Base-by-base conservation (phyloP, 1,140 invertebrate genomes). In the Drosophila baimaii region DNA sequence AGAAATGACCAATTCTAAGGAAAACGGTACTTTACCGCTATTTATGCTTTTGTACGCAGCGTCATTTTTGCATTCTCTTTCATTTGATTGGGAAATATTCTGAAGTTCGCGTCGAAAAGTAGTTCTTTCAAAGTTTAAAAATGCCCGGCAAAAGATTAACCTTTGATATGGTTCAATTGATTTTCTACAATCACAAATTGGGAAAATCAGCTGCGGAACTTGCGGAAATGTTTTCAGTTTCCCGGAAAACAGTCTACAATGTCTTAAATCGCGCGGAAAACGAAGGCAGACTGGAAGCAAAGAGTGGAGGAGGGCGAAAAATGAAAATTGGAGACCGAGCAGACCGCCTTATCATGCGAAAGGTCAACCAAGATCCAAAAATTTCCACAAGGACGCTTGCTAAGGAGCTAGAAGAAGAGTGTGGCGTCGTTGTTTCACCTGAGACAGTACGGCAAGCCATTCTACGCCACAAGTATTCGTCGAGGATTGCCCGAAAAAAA, bases 211-310 rank as follows among this genome's bases (percentile, higher is more conserved):
- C 17, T 19, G 39, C n/a, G 15, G 39, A 44, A 5, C 44, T 25
- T 13, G 3, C 13, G 3, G 21, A 46, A 46, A 23, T 46, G 44
- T 46, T 23, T 46, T 15, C 21, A 8, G 44, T 46, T 25, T 23
- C 44, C 3, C 15, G 44, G 4, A 46, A 23, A 46, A 23, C 44
- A 2, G 8, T 46, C 3, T 46, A 23, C 15, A 46, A 46, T 46
- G 21, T 46, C 9, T 9, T 46, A 46, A 46, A 46, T 46, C 44
- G 21, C 23, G 21, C 44, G 13, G 44, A 46, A 46, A 46, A 46
- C 21, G 21, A 46, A 46, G 44, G 21, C 23, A 46, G 44, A 3
- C 21, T 23, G 21, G 21, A 46, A 46, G 2, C 6, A 46, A 23
- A 10, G 13, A 46, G 15, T 23, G 21, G 13, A 23, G 21, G 21